Conservation (phyloP, 2,888 invertebrate species). For the Perizoma flavofasciatum region DNA sequence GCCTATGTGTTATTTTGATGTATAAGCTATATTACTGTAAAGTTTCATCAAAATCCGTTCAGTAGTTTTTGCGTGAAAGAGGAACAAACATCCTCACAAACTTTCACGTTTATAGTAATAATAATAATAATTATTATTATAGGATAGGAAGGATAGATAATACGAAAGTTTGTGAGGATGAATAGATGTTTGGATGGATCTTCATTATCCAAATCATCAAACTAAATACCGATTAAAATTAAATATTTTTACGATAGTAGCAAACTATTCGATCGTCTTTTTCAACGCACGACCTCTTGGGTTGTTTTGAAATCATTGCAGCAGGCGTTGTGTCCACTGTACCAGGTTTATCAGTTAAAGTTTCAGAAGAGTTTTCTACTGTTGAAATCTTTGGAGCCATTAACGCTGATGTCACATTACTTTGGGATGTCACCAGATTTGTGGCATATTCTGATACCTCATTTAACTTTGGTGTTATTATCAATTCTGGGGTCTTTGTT, state of each 20-base stretch:
- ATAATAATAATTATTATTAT: too few relatives aligned
- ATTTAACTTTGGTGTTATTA: background rate
- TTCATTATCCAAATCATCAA: too few relatives aligned
- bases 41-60: too few relatives aligned
- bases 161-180: too few relatives aligned
- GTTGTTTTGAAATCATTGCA: constrained; percentile 18
- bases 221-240: too few relatives aligned
- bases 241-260: constrained; percentile 34
- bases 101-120: too few relatives aligned
- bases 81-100: too few relatives aligned
- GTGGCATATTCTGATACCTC: background rate
- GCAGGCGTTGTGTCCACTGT: background rate
- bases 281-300: constrained; percentile 50
- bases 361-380: constrained; percentile 1
- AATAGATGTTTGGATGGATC: too few relatives aligned
- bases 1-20: too few relatives aligned
- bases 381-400: background rate
- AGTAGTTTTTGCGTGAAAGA: too few relatives aligned
- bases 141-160: too few relatives aligned
- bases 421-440: constrained; percentile 2
- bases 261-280: constrained; percentile 59
- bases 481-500: background rate
- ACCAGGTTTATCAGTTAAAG: background rate
- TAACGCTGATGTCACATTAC: constrained; percentile 4
- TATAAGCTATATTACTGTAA: too few relatives aligned